A percentile compares a stretch with the other conserved stretches of the same genome.
Evolutionary conservation across 2,888 invertebrate species (phyloP).

Genomic region (Abrostola tripartita): DNA sequence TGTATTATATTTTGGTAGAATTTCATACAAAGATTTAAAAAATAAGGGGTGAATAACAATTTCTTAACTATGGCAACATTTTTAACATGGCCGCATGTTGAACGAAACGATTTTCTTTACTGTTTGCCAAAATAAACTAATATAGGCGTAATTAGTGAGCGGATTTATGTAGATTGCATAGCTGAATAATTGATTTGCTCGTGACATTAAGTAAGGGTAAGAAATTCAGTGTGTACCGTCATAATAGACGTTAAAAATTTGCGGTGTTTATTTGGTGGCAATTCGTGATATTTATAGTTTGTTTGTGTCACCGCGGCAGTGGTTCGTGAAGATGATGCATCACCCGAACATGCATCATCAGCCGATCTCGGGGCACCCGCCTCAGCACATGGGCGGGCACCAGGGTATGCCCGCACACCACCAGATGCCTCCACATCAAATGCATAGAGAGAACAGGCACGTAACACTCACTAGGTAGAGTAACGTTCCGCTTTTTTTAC

Average conservation of each 20-base stretch:
- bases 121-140: constrained; percentile 91
- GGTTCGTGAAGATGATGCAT: constrained; percentile 85
- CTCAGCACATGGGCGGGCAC: constrained; percentile 83
- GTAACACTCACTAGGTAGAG: constrained; percentile 84
- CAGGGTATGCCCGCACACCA: constrained; percentile 87
- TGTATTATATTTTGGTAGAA: constrained; percentile 4
- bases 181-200: constrained; percentile 67
- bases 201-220: constrained; percentile 75
- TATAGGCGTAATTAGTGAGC: constrained; percentile 76
- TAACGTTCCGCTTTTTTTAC: constrained; percentile 76
- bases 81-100: constrained; percentile 96
- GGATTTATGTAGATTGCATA: constrained; percentile 79
- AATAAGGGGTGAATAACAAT: constrained; percentile 4
- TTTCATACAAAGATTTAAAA: constrained; percentile 2
- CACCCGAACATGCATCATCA: constrained; percentile 89
- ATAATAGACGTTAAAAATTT: constrained; percentile 64
- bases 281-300: constrained; percentile 68
- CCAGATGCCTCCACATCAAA: constrained; percentile 90
- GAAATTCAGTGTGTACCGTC: constrained; percentile 70
- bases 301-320: constrained; percentile 76
- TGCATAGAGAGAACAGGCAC: constrained; percentile 90
- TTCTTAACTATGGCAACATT: constrained; percentile 68
- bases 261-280: constrained; percentile 77
- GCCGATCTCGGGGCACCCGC: constrained; percentile 86
- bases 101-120: constrained; percentile 93